Evolutionary conservation across 2,797 vertebrate species (phyloP).

Genomic region (Capromys pilorides): DNA sequence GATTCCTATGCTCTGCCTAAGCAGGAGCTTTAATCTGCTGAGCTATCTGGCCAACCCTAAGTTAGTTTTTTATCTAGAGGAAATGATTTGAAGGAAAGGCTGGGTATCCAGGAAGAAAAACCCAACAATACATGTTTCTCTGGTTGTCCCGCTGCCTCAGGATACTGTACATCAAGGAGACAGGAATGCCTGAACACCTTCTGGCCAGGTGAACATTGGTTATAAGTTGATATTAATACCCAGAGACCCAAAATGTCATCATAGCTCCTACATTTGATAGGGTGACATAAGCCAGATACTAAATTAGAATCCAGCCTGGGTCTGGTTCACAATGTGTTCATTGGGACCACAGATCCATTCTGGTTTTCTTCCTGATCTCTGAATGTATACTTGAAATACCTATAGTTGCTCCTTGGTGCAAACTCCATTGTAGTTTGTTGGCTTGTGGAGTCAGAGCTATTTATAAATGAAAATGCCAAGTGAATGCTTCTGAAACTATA

Average conservation of each 20-base stretch:
- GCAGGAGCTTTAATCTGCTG: too few species aligned
- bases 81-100: constrained; percentile 14
- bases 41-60: neutral
- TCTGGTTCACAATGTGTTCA: neutral
- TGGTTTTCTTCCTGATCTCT: constrained; percentile 48
- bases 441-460: constrained; percentile 20
- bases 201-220: neutral
- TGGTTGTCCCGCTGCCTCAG: neutral
- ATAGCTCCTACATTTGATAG: neutral
- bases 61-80: constrained; percentile 7
- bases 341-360: neutral
- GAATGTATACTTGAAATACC: constrained; percentile 15
- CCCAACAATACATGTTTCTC: neutral
- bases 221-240: constrained; percentile 35
- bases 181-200: neutral
- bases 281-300: neutral
- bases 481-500: constrained; percentile 37
- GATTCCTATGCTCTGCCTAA: too few species aligned
- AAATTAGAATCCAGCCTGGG: neutral
- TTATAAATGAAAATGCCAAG: constrained; percentile 45
- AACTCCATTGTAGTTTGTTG: constrained; percentile 4
- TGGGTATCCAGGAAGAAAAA: neutral
- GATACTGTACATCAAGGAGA: constrained; percentile 3
- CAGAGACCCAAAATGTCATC: constrained; percentile 37
- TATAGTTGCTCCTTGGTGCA: neutral